These are phyloP conservation scores for Drosophila bunnanda DNA, from an alignment of 2,888 invertebrate genomes.

Conservation along the genomic window DNA sequence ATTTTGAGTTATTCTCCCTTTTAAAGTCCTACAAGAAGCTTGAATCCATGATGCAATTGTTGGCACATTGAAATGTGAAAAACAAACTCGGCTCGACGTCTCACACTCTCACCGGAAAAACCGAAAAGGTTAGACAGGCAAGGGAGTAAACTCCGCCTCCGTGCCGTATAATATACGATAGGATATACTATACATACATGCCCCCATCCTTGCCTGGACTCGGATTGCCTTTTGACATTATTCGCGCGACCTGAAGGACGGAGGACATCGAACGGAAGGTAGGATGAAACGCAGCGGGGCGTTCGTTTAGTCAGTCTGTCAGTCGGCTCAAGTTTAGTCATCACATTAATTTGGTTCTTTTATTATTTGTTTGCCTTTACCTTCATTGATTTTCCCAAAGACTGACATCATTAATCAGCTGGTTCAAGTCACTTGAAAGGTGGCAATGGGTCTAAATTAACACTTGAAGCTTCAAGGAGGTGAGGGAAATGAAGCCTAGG, in stretches of 20 bases:
- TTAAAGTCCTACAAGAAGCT: background rate
- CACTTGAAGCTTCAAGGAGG: constrained; percentile 20
- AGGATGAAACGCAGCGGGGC: constrained; percentile 40
- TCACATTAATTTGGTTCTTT: constrained; percentile 38
- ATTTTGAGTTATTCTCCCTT: background rate
- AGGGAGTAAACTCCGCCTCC: constrained; percentile 13
- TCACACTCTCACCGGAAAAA: constrained; percentile 32
- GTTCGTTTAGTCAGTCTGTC: constrained; percentile 27
- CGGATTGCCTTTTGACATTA: constrained; percentile 69
- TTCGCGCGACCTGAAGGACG: constrained; percentile 61
- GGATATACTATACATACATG: background rate
- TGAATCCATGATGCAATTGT: constrained; percentile 68
- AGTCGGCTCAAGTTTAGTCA: constrained; percentile 42
- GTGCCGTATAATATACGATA: constrained; percentile 46
- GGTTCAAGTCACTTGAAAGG: constrained; percentile 32
- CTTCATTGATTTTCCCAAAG: constrained; percentile 63
- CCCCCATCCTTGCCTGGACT: constrained; percentile 19
- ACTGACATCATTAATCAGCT: constrained; percentile 67
- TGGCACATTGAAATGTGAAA: constrained; percentile 71
- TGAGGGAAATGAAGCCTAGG: background rate
- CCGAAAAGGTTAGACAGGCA: constrained; percentile 32
- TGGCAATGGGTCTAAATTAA: constrained; percentile 35
- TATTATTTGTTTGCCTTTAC: constrained; percentile 27
- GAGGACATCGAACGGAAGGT: constrained; percentile 27
- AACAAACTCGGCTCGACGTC: constrained; percentile 13